Evolutionary conservation across 2,113 vertebrate species (phyloP), one percentile per base, ranked within the genome.

Genomic region (Gorsachius goisagi): DNA sequence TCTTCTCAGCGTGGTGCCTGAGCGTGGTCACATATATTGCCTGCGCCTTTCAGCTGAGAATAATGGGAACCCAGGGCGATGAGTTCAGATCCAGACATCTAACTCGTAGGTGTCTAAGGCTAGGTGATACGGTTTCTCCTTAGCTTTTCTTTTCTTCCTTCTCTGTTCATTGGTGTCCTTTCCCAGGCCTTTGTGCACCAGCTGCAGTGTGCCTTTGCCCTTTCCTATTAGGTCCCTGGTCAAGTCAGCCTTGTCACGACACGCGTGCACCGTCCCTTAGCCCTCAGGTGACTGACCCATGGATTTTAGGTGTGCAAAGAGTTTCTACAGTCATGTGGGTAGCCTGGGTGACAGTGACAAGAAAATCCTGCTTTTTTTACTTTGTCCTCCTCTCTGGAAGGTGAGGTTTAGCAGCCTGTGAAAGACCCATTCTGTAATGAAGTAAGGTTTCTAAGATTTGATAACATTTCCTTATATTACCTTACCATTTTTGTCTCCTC

Each of bases 1-100:
- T 26, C 73, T 89, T 28, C 75, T 50, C 0, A 0, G 59, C 47
- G 28, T 10, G 12, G 41, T 47, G 12, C 47, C 37, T 39, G 44
- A 37, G n/a, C 5, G 1, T 4, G 14, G 10, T 76, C 58, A 69
- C 11, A 1, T 6, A 5, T 12, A 14, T 16, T 50, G 17, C 9
- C 63, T 84, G 3, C 37, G n/a, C 35, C 39, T 59, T 80, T 62
- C 59, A 77, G 5, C 14, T 21, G 28, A 27, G 59, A 77, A n/a
- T 6, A 53, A 41, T 8, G 41, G 41, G 20, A 88, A 63, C 21
- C 17, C 44, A 24, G 17, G 30, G 23, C 0, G 1, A 76, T 14
- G 41, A 64, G 39, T 44, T 78, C 45, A 59, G 50, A n/a, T 32
- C 24, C 66, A 59, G 89, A n/a, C 41, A 37, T 35, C 67, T 67